Base-by-base conservation (phyloP, 2,113 vertebrate genomes). In the Trinectes maculatus region DNA sequence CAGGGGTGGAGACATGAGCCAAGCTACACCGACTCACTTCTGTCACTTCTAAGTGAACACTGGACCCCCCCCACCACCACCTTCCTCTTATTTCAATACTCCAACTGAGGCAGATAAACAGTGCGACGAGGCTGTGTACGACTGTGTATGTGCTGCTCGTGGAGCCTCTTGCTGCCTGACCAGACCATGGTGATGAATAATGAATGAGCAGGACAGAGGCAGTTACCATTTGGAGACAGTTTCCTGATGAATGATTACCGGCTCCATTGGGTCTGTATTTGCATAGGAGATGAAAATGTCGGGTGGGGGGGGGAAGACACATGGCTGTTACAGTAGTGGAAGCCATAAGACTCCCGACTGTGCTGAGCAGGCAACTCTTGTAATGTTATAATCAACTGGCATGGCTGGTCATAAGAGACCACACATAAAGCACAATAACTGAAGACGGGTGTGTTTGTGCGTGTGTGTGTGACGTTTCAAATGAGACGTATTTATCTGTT, bases 241-340 rank as follows among this genome's bases (percentile, higher is more conserved):
- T 88, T 87, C 76, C 88, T 91, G 89, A 91, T 93, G 89, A 93
- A 91, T 85, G 88, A 91, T 92, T 88, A 90, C 85, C 62, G 80
- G 86, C 87, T 91, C 87, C 84, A 85, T 86, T 82, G 85, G 80
- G 83, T 87, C 85, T 83, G 84, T 87, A 93, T 93, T 93, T 92
- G 92, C 91, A 92, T 91, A 88, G 85, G 82, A 90, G 85, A 92
- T 91, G 91, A 91, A 92, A 91, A 89, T 72, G 77, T 91, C 73
- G 77, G 77, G 78, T 62, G 73, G 43, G 77, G 77, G 78, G 62
- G 73, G 43, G 82, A 85, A 88, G 89, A 91, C 83, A 77, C 87
- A 89, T 81, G 77, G 83, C 77, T 61, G 81, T 71, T 86, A 80
- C 85, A 77, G 83, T 60, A 48, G 59, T 59, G 42, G 72, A 66